A percentile compares a stretch with the other conserved stretches of the same genome.
Evolutionary conservation across 2,888 invertebrate species (phyloP).

Genomic region (Patella depressa): DNA sequence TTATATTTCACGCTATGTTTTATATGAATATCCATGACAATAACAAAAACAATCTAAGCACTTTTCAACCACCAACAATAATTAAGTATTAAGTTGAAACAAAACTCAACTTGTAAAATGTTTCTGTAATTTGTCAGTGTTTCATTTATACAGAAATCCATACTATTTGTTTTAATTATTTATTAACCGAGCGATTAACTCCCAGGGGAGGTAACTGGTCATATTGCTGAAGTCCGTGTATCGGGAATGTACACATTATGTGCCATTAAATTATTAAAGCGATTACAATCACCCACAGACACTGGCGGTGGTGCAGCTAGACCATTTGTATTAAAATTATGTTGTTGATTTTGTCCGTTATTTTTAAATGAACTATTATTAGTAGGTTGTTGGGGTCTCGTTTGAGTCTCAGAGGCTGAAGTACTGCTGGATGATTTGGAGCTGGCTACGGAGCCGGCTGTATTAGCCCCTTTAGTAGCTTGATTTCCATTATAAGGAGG

Average conservation of each 20-base stretch:
- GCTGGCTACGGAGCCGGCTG: slow-evolving; percentile 64
- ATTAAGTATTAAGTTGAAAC: no score
- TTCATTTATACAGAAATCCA: no score
- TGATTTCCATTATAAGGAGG: slow-evolving; percentile 21
- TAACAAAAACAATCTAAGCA: no score
- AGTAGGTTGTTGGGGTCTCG: neutral
- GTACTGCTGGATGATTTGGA: slow-evolving; percentile 63
- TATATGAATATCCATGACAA: no score
- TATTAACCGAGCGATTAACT: slow-evolving; percentile 19
- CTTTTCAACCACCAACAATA: no score
- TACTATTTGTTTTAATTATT: neutral
- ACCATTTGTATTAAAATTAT: slow-evolving; percentile 19
- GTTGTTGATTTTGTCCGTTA: neutral
- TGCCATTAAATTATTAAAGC: slow-evolving; percentile 52
- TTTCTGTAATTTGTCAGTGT: no score
- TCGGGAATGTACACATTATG: slow-evolving; percentile 62
- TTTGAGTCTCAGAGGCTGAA: slow-evolving; percentile 17
- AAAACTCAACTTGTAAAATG: no score
- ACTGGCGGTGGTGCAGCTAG: neutral
- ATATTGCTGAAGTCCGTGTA: slow-evolving; percentile 55
- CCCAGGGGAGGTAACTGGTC: slow-evolving; percentile 11
- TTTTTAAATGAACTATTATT: neutral
- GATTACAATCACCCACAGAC: slow-evolving; percentile 52
- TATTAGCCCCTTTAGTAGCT: slow-evolving; percentile 35
- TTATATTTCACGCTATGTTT: no score